Conservation (phyloP, 2,888 invertebrate genomes). For the Girardia tigrina region DNA sequence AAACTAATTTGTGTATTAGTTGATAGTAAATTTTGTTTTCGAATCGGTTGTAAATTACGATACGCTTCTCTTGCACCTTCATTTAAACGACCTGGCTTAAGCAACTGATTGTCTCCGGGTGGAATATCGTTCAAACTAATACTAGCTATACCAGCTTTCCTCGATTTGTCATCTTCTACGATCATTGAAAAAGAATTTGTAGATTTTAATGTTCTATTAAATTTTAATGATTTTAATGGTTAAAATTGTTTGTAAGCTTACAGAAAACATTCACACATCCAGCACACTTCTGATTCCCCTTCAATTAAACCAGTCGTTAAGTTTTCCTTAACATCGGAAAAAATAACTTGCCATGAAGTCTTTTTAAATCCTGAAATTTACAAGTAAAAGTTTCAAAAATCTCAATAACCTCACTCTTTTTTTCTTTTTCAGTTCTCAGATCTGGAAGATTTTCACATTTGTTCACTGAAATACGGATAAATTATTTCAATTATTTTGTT, state of each 20-base stretch:
- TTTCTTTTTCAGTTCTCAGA: conserved; percentile 1
- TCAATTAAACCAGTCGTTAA: neutral
- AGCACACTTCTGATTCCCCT: neutral
- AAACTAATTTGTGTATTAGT: neutral
- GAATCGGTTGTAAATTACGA: neutral
- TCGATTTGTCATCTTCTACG: neutral
- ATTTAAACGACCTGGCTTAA: neutral
- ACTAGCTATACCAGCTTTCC: neutral
- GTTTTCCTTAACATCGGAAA: neutral
- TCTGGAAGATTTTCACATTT: neutral
- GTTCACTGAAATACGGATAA: no score
- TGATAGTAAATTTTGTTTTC: neutral
- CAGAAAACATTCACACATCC: conserved; percentile 7
- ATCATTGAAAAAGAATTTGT: neutral
- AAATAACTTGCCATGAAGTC: neutral
- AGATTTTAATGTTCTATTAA: neutral
- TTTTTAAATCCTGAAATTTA: neutral
- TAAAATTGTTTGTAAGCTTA: neutral
- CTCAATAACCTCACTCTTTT: neutral
- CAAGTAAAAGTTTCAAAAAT: neutral
- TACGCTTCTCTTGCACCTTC: neutral
- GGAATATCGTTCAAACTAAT: neutral
- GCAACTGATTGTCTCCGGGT: neutral
- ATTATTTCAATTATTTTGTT: no score
- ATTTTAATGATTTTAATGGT: neutral